Evolutionary conservation across 64 coral and sea anemone species (phyloP).

Genomic region (Stichodactyla helianthus): DNA sequence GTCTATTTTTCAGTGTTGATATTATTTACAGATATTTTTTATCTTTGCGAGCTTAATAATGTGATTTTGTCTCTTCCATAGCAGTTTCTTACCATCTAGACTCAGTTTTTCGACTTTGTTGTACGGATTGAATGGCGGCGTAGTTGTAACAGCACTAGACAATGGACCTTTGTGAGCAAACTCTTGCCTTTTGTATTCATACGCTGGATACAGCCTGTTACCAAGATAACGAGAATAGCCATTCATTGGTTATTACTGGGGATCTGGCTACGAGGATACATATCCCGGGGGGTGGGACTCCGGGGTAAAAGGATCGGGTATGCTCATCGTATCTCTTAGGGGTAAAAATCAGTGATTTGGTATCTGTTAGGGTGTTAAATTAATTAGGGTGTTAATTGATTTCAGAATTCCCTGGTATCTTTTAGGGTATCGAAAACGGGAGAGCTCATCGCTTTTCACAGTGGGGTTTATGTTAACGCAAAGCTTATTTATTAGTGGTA

Average conservation of each 20-base stretch:
- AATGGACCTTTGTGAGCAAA: conserved; percentile 75
- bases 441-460: too few relatives aligned
- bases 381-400: too few relatives aligned
- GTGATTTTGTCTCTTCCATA: conserved; percentile 40
- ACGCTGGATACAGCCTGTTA: conserved; percentile 51
- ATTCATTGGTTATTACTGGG: too few relatives aligned
- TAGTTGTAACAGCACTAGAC: conserved; percentile 65
- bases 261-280: background rate
- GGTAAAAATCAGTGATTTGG: too few relatives aligned
- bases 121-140: conserved; percentile 68
- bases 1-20: background rate
- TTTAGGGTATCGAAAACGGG: too few relatives aligned
- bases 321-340: too few relatives aligned
- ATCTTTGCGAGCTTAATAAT: background rate
- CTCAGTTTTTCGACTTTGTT: conserved; percentile 74
- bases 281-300: background rate
- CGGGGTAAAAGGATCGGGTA: too few relatives aligned
- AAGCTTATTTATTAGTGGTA: too few relatives aligned
- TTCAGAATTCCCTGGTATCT: too few relatives aligned
- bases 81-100: conserved; percentile 45
- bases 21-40: background rate
- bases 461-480: too few relatives aligned
- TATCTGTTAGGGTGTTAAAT: too few relatives aligned
- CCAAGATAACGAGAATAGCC: too few relatives aligned
- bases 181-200: conserved; percentile 58